phyloP scores from a whole-genome alignment of 2,888 invertebrate species.

The Rambutsinella grinnellia region DNA sequence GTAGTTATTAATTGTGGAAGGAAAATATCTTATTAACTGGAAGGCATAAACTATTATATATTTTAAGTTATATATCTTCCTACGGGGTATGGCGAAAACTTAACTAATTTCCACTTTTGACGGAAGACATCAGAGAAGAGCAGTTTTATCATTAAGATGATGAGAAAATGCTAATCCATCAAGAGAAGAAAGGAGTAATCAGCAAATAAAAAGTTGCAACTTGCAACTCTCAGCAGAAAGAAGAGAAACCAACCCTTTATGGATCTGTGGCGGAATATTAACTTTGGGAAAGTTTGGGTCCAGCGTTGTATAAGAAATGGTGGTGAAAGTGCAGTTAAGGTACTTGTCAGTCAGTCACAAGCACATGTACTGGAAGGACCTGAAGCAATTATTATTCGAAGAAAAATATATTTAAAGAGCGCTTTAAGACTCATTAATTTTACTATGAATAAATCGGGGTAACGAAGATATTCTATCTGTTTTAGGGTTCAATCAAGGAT shows the following conservation, averaged over 20 bases:
- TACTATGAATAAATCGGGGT: no score
- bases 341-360: not conserved
- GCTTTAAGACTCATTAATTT: no score
- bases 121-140: not conserved
- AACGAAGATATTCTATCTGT: no score
- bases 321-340: not conserved
- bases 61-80: not conserved
- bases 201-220: constrained; percentile 14
- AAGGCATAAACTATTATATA: not conserved
- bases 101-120: constrained; percentile 28
- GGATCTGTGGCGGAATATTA: not conserved
- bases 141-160: constrained; percentile 3
- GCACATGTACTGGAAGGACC: constrained; percentile 39
- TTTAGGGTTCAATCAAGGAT: no score
- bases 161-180: constrained; percentile 48
- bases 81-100: not conserved
- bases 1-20: not conserved
- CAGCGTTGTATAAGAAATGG: not conserved
- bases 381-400: constrained; percentile 7
- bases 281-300: not conserved
- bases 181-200: constrained; percentile 11
- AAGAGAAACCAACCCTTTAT: not conserved
- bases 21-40: no score
- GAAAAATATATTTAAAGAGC: no score
- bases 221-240: constrained; percentile 16